Evolutionary conservation across 1,140 invertebrate genomes (phyloP).

Genomic region (Lepidurus apus): DNA sequence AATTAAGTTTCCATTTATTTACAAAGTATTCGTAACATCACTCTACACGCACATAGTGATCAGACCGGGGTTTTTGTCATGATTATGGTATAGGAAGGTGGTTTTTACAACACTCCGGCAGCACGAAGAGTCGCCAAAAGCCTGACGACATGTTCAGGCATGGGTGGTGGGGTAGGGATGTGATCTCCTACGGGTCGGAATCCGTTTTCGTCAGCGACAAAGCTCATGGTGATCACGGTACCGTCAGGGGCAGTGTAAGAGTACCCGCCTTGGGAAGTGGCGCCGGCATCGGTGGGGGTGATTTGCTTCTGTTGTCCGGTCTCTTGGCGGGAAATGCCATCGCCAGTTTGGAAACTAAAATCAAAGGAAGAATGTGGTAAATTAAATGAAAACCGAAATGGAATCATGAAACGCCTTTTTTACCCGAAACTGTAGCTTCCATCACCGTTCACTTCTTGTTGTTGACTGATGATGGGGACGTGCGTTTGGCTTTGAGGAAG

Average conservation of each 20-base stretch:
- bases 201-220: constrained; percentile 75
- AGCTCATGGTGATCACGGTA: constrained; percentile 59
- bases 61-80: too few species aligned
- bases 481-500: constrained; percentile 24
- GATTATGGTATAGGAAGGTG: neutral
- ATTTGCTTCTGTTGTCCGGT: constrained; percentile 32
- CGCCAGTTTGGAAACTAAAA: constrained; percentile 31
- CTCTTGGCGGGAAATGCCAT: constrained; percentile 27
- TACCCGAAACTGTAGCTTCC: constrained; percentile 32
- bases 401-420: neutral
- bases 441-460: constrained; percentile 32
- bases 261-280: constrained; percentile 63
- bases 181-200: constrained; percentile 75
- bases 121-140: constrained; percentile 27
- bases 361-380: constrained; percentile 22
- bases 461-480: constrained; percentile 31
- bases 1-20: too few species aligned
- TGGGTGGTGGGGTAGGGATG: constrained; percentile 74
- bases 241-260: constrained; percentile 63
- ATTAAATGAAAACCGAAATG: constrained; percentile 4
- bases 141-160: constrained; percentile 60
- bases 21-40: too few species aligned
- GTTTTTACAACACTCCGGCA: constrained; percentile 26
- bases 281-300: constrained; percentile 24
- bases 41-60: too few species aligned